phyloP scores from a whole-genome alignment of 2,797 vertebrate species.

The Hoplostethus atlanticus region DNA sequence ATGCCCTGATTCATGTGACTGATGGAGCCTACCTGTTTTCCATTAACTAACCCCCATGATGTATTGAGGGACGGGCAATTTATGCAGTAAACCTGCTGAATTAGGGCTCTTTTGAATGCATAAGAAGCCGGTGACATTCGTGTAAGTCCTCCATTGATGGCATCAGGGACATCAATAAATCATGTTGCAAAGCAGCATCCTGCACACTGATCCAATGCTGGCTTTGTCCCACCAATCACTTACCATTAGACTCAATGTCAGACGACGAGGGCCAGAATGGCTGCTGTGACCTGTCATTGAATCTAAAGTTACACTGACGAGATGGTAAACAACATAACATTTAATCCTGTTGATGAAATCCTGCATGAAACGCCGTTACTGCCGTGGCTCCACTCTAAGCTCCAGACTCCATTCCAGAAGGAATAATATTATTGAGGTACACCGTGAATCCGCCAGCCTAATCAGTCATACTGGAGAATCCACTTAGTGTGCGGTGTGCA shows the following conservation, averaged over 20 bases:
- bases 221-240: slow-evolving; percentile 72
- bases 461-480: slow-evolving; percentile 66
- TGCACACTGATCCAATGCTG: slow-evolving; percentile 67
- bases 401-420: slow-evolving; percentile 1
- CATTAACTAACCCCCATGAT: slow-evolving; percentile 47
- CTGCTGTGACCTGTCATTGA: slow-evolving; percentile 21
- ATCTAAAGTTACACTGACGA: slow-evolving; percentile 47
- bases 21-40: slow-evolving; percentile 56
- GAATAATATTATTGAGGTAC: slow-evolving; percentile 37
- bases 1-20: slow-evolving; percentile 62
- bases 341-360: slow-evolving; percentile 48
- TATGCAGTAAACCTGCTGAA: slow-evolving; percentile 76
- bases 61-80: slow-evolving; percentile 50
- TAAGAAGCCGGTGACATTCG: slow-evolving; percentile 71
- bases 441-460: slow-evolving; percentile 27
- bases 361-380: slow-evolving; percentile 6
- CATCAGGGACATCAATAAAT: slow-evolving; percentile 78
- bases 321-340: slow-evolving; percentile 45
- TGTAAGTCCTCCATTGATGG: slow-evolving; percentile 70
- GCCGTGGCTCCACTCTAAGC: slow-evolving; percentile 2
- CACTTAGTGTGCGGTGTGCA: slow-evolving; percentile 57
- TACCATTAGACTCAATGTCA: slow-evolving; percentile 71
- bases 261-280: slow-evolving; percentile 51
- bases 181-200: slow-evolving; percentile 69
- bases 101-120: slow-evolving; percentile 69